Conservation (phyloP, 2,797 vertebrate species). For the Chromis chromis region DNA sequence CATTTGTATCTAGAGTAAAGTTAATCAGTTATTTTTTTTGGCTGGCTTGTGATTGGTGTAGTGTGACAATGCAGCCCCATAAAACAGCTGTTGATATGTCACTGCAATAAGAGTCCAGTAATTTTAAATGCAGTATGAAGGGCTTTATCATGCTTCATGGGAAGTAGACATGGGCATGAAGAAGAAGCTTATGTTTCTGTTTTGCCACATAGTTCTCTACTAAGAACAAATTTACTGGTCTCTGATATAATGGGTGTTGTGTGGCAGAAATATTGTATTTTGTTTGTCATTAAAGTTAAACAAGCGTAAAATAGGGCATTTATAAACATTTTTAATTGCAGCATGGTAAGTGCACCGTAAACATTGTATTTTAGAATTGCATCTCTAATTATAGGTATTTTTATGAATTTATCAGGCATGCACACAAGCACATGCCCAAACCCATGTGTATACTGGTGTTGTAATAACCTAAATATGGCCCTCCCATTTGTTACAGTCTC, state of each 20-base stretch:
- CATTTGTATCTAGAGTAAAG: neutral
- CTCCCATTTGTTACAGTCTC: conserved; percentile 74
- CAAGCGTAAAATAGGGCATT: neutral
- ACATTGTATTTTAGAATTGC: conserved; percentile 3
- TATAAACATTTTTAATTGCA: neutral
- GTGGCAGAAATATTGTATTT: neutral
- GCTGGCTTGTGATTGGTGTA: neutral
- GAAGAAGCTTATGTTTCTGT: neutral
- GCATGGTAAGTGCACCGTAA: neutral
- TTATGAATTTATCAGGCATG: conserved; percentile 47
- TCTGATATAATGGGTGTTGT: neutral
- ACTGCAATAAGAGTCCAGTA: neutral
- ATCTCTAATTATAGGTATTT: conserved; percentile 35
- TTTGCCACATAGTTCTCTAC: neutral
- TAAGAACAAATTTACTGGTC: neutral
- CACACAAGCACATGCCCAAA: conserved; percentile 49
- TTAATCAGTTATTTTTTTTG: neutral
- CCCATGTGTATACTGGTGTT: conserved; percentile 38
- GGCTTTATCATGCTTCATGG: neutral
- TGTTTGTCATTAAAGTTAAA: conserved; percentile 7
- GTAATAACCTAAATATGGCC: conserved; percentile 69
- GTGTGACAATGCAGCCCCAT: neutral
- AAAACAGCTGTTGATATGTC: conserved; percentile 1
- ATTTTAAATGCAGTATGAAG: neutral
- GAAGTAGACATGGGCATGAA: neutral